phyloP scores from a whole-genome alignment of 2,888 invertebrate genomes.

The Therioaphis trifolii region DNA sequence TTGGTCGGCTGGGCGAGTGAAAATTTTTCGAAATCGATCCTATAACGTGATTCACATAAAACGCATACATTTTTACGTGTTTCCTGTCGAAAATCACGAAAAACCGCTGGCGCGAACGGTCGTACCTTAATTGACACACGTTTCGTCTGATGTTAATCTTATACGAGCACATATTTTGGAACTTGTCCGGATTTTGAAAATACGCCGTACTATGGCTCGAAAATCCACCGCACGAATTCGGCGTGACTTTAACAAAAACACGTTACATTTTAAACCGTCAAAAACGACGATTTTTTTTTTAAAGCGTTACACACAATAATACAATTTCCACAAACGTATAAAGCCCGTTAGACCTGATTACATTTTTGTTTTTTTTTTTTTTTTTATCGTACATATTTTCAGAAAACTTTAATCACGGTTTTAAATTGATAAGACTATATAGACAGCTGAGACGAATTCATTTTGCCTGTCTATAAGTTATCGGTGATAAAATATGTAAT shows the following conservation, averaged over 20 bases:
- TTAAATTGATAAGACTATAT: too few species aligned
- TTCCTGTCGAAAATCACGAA: too few species aligned
- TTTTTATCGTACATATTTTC: too few species aligned
- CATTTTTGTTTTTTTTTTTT: too few species aligned
- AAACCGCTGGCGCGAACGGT: too few species aligned
- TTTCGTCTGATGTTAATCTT: slow-evolving; percentile 47
- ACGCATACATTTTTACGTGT: neutral
- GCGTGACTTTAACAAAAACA: slow-evolving; percentile 2
- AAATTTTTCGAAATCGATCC: slow-evolving; percentile 58
- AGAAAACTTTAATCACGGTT: too few species aligned
- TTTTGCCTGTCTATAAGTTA: too few species aligned
- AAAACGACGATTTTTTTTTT: neutral
- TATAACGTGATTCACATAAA: neutral
- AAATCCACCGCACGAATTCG: slow-evolving; percentile 45
- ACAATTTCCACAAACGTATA: too few species aligned
- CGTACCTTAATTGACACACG: slow-evolving; percentile 48
- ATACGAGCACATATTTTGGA: slow-evolving; percentile 41
- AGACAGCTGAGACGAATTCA: too few species aligned
- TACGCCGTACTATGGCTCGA: slow-evolving; percentile 13
- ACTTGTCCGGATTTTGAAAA: slow-evolving; percentile 45
- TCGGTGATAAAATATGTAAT: too few species aligned
- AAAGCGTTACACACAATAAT: neutral
- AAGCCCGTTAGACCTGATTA: too few species aligned
- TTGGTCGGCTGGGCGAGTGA: slow-evolving; percentile 54
- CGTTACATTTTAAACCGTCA: neutral